Base-by-base conservation (phyloP, 2,797 vertebrate species). In the Cossypha caffra region DNA sequence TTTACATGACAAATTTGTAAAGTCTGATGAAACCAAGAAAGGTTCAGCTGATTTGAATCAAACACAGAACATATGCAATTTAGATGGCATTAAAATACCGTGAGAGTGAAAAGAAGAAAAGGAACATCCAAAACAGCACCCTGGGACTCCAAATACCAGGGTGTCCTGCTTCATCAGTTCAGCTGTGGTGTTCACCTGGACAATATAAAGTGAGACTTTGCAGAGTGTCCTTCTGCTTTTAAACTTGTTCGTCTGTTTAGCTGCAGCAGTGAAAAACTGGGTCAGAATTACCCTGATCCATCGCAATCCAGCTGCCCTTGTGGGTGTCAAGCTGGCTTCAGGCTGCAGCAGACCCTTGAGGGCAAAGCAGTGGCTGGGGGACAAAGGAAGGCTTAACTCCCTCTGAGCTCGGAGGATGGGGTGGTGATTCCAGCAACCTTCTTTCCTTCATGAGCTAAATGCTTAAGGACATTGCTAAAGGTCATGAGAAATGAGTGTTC, bases 161-260 rank as follows among this genome's bases (percentile, higher is more conserved):
- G 3, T 40, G 14, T 69, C 15, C 38, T 37, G 2, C 10, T 50
- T 92, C 50, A 25, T 64, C 47, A 54, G 16, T 52, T 92, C 47
- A 82, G 1, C 52, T 43, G 20, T 29, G 16, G 4, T 82, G 45
- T 58, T 86, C 54, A 64, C 26, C 61, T 66, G 43, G 24, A 11
- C 54, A 29, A 26, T 12, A 28, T 3, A 25, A 6, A 55, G 6
- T 0, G 2, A 83, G 28, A 38, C 16, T 59, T 13, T 20, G 28
- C 26, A 25, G 28, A 58, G 9, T 28, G 16, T 51, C n/a, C n/a
- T 69, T 43, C 47, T 3, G 63, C 38, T 66, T 58, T 40, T 77
- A 40, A 76, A 77, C 21, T 47, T 1, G 25, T 31, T 76, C 12
- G 6, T 75, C 52, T 75, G 17, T 59, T 62, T 63, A 55, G 31